Conservation (phyloP, 1,140 invertebrate genomes). For the Zaprionus taronus region DNA sequence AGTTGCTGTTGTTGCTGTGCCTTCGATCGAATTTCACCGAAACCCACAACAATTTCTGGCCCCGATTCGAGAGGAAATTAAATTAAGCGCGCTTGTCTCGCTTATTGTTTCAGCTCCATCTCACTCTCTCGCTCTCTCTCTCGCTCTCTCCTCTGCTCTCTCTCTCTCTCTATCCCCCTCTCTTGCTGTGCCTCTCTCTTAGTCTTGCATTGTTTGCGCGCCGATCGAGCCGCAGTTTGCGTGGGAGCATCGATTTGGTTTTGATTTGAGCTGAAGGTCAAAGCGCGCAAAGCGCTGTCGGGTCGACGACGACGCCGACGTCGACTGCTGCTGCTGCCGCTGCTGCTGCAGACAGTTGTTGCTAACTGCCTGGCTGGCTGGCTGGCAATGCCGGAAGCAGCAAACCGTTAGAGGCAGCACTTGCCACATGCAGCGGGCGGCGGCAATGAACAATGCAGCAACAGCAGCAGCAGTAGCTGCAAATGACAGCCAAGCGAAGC, state of each 20-base stretch:
- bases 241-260: conserved; percentile 79
- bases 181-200: background rate
- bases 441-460: conserved; percentile 18
- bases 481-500: conserved; percentile 17
- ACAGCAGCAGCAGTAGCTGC: conserved; percentile 12
- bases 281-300: conserved; percentile 5
- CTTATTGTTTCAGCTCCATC: conserved; percentile 23
- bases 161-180: conserved; percentile 17
- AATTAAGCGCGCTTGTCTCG: conserved; percentile 75
- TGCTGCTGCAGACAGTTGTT: conserved; percentile 25
- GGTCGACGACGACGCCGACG: background rate
- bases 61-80: conserved; percentile 68
- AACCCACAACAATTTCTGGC: conserved; percentile 25
- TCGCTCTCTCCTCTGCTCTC: background rate
- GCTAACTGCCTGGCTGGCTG: background rate
- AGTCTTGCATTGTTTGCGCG: conserved; percentile 21
- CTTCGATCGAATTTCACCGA: conserved; percentile 78
- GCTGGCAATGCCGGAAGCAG: conserved; percentile 38
- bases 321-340: background rate
- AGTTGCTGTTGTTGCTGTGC: conserved; percentile 43
- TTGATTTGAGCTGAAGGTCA: conserved; percentile 54
- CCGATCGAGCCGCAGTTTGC: conserved; percentile 44
- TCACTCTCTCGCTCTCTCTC: background rate
- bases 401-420: conserved; percentile 23
- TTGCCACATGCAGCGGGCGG: conserved; percentile 2